These are phyloP conservation scores for Lasioglossum calceatum DNA, from an alignment of 2,888 invertebrate genomes.

Conservation along the genomic window DNA sequence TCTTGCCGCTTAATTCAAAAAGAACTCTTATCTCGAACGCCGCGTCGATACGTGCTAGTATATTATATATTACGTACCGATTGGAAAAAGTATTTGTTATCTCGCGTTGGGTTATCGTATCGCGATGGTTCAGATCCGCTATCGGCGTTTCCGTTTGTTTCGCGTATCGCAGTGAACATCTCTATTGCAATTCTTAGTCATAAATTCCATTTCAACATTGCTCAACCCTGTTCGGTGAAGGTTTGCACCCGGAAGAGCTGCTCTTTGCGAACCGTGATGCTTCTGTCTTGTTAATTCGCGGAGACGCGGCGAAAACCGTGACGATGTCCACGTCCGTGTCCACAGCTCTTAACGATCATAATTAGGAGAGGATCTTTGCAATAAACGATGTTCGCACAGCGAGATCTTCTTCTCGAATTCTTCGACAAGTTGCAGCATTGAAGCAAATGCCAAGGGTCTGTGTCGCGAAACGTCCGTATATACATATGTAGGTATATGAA, in stretches of 20 bases:
- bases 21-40: constrained; percentile 24
- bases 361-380: not conserved
- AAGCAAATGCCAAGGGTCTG: not conserved
- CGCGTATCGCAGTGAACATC: not conserved
- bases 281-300: not conserved
- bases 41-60: not conserved
- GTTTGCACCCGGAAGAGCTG: not conserved
- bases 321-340: not conserved
- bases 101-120: not conserved
- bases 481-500: not conserved
- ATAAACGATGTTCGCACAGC: not conserved
- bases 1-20: not conserved
- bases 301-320: not conserved
- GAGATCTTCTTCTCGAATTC: not conserved
- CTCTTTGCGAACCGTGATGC: not conserved
- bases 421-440: not conserved
- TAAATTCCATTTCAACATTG: not conserved
- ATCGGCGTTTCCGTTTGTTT: not conserved
- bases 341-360: not conserved
- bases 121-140: not conserved
- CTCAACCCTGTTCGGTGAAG: not conserved
- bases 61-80: not conserved
- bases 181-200: not conserved
- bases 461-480: too few relatives aligned
- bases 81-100: constrained; percentile 20